Base-by-base conservation (phyloP, 1,140 invertebrate species). In the Hypsibius dujardini region DNA sequence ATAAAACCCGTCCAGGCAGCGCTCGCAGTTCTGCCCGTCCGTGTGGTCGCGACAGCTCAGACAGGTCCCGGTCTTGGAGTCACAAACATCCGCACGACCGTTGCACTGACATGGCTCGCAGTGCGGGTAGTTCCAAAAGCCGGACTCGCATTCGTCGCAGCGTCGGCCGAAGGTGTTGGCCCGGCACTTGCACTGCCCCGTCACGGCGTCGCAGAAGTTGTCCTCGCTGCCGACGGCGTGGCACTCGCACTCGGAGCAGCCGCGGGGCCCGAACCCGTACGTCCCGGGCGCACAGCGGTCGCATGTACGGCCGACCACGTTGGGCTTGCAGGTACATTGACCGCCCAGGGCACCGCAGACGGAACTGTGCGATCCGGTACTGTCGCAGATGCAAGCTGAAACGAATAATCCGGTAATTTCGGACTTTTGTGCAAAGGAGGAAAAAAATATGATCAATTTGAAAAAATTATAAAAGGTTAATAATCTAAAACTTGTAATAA, bases 21-120 rank as follows among this genome's bases (percentile, higher is more conserved):
- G 84, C 75, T 97, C 93, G 82, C 95, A 98, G 74, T 87, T 84
- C 73, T 87, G 85, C 12, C 95, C 95, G 72, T 86, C 86, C 0
- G 94, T 95, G 72, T 83, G 87, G 77, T 96, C 90, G 73, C 84
- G 83, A 78, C 96, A 99, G 72, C 87, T 84, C 62, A 87, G 85
- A 81, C 96, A 99, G 46, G 84, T 85, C n/a, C 96, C 96, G 1
- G 89, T 93, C 60, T 83, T 83, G 1, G 93, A 85, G 78, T 98
- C 91, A 81, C 96, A 99, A 71, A 83, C 86, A 73, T 95, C 88
- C 0, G 95, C 91, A 80, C 97, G 93, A 0, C 94, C 95, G 78
- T 98, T 94, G 80, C 96, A 99, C 75, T 94, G 86, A 79, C 96
- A 99, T 47, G 87, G 84, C 75, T 89, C 84, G 79, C 96, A 99